phyloP scores from a whole-genome alignment of 2,797 vertebrate genomes.

The Cichlasoma orientale region DNA sequence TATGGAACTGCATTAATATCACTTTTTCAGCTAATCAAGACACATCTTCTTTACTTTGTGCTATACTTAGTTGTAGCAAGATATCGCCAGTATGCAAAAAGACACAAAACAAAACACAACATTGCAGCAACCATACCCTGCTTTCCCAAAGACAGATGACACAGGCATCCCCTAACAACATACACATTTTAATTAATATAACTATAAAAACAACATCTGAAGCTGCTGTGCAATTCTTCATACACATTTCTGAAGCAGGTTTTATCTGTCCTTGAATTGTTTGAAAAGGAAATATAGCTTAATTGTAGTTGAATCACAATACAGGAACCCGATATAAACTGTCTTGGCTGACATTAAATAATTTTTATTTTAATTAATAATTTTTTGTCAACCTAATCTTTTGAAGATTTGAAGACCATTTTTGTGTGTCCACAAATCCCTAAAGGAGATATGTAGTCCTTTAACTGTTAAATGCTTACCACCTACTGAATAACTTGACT shows the following conservation, averaged over 20 bases:
- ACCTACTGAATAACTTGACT: no score
- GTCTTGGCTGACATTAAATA: background rate
- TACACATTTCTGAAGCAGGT: background rate
- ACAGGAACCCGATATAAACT: no score
- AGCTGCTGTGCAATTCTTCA: conserved; percentile 2
- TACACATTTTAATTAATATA: conserved; percentile 5
- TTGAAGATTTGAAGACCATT: no score
- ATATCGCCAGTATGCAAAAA: background rate
- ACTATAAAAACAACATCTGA: background rate
- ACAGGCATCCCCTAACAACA: background rate
- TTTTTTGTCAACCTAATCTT: background rate
- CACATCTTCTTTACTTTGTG: background rate
- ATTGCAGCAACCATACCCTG: background rate
- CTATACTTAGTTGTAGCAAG: background rate
- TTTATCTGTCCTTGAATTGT: background rate
- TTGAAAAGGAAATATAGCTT: background rate
- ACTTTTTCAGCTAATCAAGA: no score
- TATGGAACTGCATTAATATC: background rate
- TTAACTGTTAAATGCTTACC: no score
- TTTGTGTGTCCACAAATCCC: no score
- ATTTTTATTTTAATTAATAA: background rate
- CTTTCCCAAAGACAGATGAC: background rate
- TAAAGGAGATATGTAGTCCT: no score
- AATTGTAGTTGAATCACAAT: no score
- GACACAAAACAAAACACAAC: no score